Evolutionary conservation across 2,888 invertebrate genomes (phyloP), one percentile per base, ranked within the genome.

Genomic region (Digitonthophagus gazella): DNA sequence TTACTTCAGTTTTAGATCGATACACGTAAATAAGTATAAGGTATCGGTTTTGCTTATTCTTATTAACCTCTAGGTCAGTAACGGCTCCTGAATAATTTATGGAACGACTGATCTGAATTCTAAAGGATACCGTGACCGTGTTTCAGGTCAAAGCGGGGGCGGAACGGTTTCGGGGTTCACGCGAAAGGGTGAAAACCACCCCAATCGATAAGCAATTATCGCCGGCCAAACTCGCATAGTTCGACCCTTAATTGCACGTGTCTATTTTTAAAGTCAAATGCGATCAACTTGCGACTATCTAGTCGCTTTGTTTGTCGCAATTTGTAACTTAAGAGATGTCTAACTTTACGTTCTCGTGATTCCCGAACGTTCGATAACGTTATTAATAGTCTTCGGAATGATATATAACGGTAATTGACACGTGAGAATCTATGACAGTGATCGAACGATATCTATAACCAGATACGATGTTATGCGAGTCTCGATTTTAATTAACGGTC

Each of bases 201-300:
- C 18, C 16, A 61, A 61, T 61, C 61, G 61, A 61, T 61, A 61
- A 61, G 61, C 61, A 61, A 61, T 61, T 61, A 61, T 61, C 20
- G 61, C 61, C 20, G n/a, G 6, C 11, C 28, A 44, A 44, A 44
- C 28, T 44, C 61, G 61, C 19, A 20, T 61, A 11, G 58, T 16
- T 16, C 11, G n/a, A 20, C 19, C 61, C n/a, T 61, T 61, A 61
- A 61, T 61, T 61, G 61, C n/a, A 61, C n/a, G 16, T n/a, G 19
- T 20, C 61, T 61, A n/a, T 61, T 61, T 61, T 19, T 19, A 58
- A 58, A 61, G 61, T 61, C 61, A 61, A 61, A 61, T 61, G 20
- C 11, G 61, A 16, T 61, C 16, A n/a, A n/a, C 61, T 61, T 19
- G 18, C 61, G 20, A 16, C 61, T 61, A 18, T 44, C 28, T 11